Evolutionary conservation across 2,113 vertebrate genomes (phyloP).

Genomic region (Genyomyrus donnyi): DNA sequence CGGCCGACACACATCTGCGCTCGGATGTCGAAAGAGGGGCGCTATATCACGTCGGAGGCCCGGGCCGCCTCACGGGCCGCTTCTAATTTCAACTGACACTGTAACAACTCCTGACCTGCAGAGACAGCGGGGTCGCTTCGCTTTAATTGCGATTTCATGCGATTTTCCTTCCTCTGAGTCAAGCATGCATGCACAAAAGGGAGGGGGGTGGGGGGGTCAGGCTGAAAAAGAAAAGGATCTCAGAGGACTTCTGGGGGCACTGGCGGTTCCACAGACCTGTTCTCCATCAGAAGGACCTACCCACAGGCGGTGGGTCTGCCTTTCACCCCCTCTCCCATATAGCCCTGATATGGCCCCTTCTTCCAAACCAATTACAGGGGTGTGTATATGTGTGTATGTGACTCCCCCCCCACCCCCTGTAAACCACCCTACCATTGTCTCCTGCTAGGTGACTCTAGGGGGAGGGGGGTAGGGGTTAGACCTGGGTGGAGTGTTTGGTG

Average conservation of each 20-base stretch:
- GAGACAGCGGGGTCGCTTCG: slow-evolving; percentile 24
- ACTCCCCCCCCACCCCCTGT: not conserved
- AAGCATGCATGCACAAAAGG: slow-evolving; percentile 17
- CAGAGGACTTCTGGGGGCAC: not conserved
- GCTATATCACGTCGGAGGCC: not conserved
- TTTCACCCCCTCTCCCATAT: not conserved
- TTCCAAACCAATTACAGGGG: not conserved
- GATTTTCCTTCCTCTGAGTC: slow-evolving; percentile 10
- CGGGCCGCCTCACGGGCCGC: not conserved
- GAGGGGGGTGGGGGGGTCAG: not conserved
- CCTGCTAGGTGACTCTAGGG: not conserved
- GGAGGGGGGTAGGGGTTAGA: not conserved
- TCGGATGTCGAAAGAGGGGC: not conserved
- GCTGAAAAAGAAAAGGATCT: slow-evolving; percentile 9
- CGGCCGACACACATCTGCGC: not conserved
- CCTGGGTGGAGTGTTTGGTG: not conserved
- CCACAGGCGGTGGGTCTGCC: not conserved
- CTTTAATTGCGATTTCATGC: slow-evolving; percentile 40
- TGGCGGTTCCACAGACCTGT: not conserved
- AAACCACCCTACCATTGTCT: not conserved
- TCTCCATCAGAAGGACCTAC: not conserved
- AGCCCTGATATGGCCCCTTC: not conserved
- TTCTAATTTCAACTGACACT: slow-evolving; percentile 18
- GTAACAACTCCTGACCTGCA: slow-evolving; percentile 24
- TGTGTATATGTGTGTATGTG: not conserved